A percentile compares a stretch with the other conserved stretches of the same genome.
Evolutionary conservation across 2,888 invertebrate species (phyloP).

Genomic region (Acrocera orbiculus): DNA sequence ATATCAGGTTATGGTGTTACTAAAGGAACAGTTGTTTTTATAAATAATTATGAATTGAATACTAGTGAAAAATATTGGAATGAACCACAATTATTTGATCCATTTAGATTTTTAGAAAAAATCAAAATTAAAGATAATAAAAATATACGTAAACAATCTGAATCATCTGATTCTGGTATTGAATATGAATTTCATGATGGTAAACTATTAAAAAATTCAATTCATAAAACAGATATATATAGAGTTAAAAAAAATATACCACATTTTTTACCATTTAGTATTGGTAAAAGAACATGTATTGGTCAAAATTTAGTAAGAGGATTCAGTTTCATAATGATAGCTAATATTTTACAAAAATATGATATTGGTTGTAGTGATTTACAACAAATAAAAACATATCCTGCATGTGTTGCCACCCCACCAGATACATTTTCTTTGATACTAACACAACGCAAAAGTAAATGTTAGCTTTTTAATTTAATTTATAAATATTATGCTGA

Average conservation of each 20-base stretch:
- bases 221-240: conserved; percentile 13
- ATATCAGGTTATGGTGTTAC: conserved; percentile 54
- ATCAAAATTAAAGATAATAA: conserved; percentile 9
- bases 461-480: too few species aligned
- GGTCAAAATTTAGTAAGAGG: conserved; percentile 65
- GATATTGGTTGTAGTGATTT: conserved; percentile 40
- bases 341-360: conserved; percentile 53
- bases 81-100: conserved; percentile 52
- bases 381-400: conserved; percentile 38
- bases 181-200: too few species aligned
- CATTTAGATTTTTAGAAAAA: conserved; percentile 51
- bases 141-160: not conserved
- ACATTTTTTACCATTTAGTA: conserved; percentile 70
- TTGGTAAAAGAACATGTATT: conserved; percentile 72
- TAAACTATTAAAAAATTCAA: conserved; percentile 7
- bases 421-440: conserved; percentile 50
- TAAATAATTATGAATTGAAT: conserved; percentile 70
- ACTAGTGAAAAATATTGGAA: conserved; percentile 55
- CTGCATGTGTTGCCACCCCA: conserved; percentile 58
- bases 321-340: conserved; percentile 54
- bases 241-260: conserved; percentile 39
- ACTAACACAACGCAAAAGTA: conserved; percentile 32
- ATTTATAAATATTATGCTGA: too few species aligned
- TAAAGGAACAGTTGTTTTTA: conserved; percentile 63
- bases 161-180: not conserved